These are phyloP conservation scores for Nycteola revayana DNA, from an alignment of 2,888 invertebrate genomes.

Conservation along the genomic window DNA sequence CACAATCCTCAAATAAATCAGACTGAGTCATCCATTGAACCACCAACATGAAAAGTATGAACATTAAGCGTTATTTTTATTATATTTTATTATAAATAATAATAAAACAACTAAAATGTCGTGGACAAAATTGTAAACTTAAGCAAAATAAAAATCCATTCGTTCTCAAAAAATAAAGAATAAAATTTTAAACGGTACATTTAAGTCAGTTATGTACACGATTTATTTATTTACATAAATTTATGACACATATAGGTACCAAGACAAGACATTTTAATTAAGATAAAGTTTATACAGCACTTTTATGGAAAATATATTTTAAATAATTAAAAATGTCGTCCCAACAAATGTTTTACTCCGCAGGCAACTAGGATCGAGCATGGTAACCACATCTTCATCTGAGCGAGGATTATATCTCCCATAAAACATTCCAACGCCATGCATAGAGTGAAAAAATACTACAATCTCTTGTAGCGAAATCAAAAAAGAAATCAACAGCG, in stretches of 20 bases:
- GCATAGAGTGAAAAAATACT: constrained; percentile 63
- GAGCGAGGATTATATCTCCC: constrained; percentile 31
- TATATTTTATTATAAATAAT: constrained; percentile 40
- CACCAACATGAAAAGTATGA: constrained; percentile 69
- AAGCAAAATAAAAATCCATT: constrained; percentile 30
- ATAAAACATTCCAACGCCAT: constrained; percentile 72
- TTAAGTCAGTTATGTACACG: constrained; percentile 34
- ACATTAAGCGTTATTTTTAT: constrained; percentile 48
- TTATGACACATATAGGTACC: constrained; percentile 29
- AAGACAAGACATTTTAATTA: constrained; percentile 29
- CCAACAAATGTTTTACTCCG: constrained; percentile 40
- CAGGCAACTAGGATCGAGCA: constrained; percentile 46
- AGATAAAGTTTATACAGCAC: constrained; percentile 22
- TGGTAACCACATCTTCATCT: constrained; percentile 41
- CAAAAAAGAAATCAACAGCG: constrained; percentile 57
- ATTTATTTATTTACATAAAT: constrained; percentile 14
- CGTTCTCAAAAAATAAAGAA: constrained; percentile 15
- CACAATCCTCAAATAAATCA: too few species aligned
- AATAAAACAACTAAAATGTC: constrained; percentile 36
- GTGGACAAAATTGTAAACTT: constrained; percentile 27
- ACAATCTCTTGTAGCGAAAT: constrained; percentile 61
- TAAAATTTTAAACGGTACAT: constrained; percentile 32
- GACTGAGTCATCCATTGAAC: too few species aligned
- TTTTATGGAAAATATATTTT: constrained; percentile 22
- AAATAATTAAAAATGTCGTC: constrained; percentile 31